Base-by-base conservation (phyloP, 2,113 vertebrate genomes). In the Toxotes jaculatrix region DNA sequence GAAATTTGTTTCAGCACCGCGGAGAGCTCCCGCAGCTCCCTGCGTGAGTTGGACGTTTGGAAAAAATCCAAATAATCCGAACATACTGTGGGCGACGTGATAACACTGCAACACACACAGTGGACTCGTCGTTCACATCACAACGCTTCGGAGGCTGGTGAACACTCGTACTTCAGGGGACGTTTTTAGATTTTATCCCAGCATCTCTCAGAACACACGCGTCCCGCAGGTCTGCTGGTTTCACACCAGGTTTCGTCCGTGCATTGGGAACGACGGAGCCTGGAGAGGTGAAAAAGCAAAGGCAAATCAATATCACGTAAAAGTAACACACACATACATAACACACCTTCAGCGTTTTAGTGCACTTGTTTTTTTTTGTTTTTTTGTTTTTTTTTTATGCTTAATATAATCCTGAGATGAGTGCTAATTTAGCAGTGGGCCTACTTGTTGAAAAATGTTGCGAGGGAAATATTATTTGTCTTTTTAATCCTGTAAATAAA, bases 11-110 rank as follows among this genome's bases (percentile, higher is more conserved):
- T 87, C 85, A 90, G 87, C 23, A 87, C 85, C 85, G 51, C 23
- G 86, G 83, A 88, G 62, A 90, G 87, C 75, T 88, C 87, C 70
- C 10, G 13, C 51, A 66, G 19, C 45, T 51, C 42, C 16, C 0
- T 45, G 27, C 27, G 11, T 38, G 12, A 60, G 13, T 40, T 59
- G 19, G 5, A 64, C n/a, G 49, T 23, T 34, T 53, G 45, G 10
- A 11, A 45, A 32, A 62, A 57, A 51, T 47, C 34, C 31, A 47
- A 63, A 73, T 16, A 38, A 65, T 49, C 42, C 19, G n/a, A 43
- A 45, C 31, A 67, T 47, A 23, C 19, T 63, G 12, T 16, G 3
- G 1, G 6, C n/a, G 40, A 27, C n/a, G 5, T 55, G 31, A 59
- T 17, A 49, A 5, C 19, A 23, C 1, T 51, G 40, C 21, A 16